These are phyloP conservation scores for Meteorus sp. DNA, from an alignment of 1,140 invertebrate genomes.

Conservation along the genomic window DNA sequence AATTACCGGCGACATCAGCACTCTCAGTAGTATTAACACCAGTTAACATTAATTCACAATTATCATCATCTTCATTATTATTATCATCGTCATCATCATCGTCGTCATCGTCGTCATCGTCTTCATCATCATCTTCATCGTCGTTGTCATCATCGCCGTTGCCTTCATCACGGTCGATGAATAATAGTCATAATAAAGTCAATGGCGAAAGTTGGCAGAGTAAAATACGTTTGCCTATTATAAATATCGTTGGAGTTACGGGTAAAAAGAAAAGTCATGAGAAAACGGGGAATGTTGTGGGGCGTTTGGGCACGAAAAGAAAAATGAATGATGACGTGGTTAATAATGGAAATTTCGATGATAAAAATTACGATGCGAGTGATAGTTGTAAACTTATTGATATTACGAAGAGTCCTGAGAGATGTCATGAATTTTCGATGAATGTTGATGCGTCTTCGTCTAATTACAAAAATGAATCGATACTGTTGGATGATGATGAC, in stretches of 20 bases:
- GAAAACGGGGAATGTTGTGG: slow-evolving; percentile 1
- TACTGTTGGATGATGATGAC: background rate
- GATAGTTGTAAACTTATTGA: slow-evolving; percentile 20
- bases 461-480: background rate
- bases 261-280: slow-evolving; percentile 1
- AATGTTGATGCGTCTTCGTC: background rate
- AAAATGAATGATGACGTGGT: background rate
- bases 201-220: slow-evolving; percentile 10
- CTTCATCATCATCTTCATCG: background rate
- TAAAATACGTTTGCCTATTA: background rate
- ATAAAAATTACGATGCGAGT: background rate
- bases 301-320: slow-evolving; percentile 9
- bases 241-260: slow-evolving; percentile 3
- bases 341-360: background rate
- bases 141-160: background rate
- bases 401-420: slow-evolving; percentile 25
- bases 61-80: background rate
- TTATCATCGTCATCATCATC: slow-evolving; percentile 1
- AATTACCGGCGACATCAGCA: background rate
- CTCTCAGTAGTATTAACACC: background rate
- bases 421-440: background rate
- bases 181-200: slow-evolving; percentile 3
- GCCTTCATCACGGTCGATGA: background rate
- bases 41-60: no score
- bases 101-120: slow-evolving; percentile 1